Base-by-base conservation (phyloP, 92 coral and sea anemone species). In the Paragorgia papillata region DNA sequence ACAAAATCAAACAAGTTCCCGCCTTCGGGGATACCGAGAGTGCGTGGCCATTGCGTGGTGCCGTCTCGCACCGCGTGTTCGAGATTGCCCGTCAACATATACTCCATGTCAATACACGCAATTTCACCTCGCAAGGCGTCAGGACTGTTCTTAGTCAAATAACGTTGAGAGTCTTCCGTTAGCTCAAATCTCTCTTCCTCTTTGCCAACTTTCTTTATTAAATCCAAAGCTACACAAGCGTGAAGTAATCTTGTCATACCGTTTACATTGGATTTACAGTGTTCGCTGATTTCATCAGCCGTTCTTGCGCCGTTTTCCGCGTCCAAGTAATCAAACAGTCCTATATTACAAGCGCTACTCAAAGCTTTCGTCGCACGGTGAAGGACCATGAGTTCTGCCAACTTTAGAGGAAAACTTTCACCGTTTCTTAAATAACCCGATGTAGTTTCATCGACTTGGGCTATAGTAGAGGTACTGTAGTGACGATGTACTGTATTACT, bases 61-160 rank as follows among this genome's bases (percentile, higher is more conserved):
- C 89, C 91, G 9, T 88, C 81, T 9, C 73, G 75, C 17, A 90
- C 88, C 53, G 91, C 90, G 62, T 90, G 85, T 46, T 84, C 96
- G 9, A 93, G 77, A 28, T 83, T 81, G 26, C 96, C 96, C 1
- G 89, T 55, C 13, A 71, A 35, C 28, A 29, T 53, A 10, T 71
- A 71, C 64, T 71, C 78, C 78, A 71, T 71, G 32, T 71, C 78
- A 13, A 71, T 55, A 8, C 78, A 71, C 19, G 78, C 78, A 13
- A 71, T 71, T 71, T 71, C 78, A n/a, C 78, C 78, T 1, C 78
- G 62, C 17, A 71, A 31, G 2, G 49, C 49, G 30, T 71, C 78
- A 0, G 78, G 78, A 12, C 78, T 39, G 0, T 31, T 22, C 32
- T 48, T 53, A 0, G 78, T 71, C 29, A 71, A 43, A 28, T 71